A percentile compares a stretch with the other conserved stretches of the same genome.
phyloP scores from a whole-genome alignment of 2,797 vertebrate genomes.

The Thunnus albacares region DNA sequence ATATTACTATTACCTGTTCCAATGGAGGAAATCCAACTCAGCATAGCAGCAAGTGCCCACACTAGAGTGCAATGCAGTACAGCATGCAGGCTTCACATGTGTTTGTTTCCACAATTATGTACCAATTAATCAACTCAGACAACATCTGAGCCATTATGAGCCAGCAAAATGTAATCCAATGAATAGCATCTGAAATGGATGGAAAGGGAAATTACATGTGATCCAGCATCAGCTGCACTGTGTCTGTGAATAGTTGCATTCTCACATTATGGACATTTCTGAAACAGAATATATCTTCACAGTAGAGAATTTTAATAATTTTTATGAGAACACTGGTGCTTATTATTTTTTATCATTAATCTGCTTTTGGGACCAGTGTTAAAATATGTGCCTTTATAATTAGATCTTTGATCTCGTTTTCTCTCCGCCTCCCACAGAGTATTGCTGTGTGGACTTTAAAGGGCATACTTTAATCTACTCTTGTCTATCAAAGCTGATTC shows the following conservation, averaged over 20 bases:
- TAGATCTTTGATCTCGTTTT: conserved; percentile 49
- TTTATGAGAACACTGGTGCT: conserved; percentile 7
- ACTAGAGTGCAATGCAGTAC: background rate
- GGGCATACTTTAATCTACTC: conserved; percentile 38
- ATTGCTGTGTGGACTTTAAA: conserved; percentile 58
- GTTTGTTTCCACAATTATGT: conserved; percentile 49
- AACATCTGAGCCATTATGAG: conserved; percentile 40
- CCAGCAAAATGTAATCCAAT: conserved; percentile 41
- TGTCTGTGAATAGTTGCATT: conserved; percentile 1
- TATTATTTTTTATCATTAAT: conserved; percentile 45
- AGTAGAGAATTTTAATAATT: background rate
- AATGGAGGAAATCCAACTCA: background rate
- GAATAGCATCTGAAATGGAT: conserved; percentile 34
- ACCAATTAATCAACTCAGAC: conserved; percentile 49
- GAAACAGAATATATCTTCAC: conserved; percentile 20
- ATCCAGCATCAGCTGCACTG: conserved; percentile 35
- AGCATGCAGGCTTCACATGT: conserved; percentile 10
- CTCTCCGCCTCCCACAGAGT: conserved; percentile 34
- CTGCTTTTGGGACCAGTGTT: conserved; percentile 40
- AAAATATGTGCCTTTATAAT: conserved; percentile 55
- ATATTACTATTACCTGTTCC: background rate
- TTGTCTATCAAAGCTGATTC: conserved; percentile 51
- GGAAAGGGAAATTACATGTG: conserved; percentile 33
- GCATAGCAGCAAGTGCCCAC: background rate
- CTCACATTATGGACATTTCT: conserved; percentile 24